Conservation (phyloP, 92 coral and sea anemone species). For the Micromussa lordhowensis region DNA sequence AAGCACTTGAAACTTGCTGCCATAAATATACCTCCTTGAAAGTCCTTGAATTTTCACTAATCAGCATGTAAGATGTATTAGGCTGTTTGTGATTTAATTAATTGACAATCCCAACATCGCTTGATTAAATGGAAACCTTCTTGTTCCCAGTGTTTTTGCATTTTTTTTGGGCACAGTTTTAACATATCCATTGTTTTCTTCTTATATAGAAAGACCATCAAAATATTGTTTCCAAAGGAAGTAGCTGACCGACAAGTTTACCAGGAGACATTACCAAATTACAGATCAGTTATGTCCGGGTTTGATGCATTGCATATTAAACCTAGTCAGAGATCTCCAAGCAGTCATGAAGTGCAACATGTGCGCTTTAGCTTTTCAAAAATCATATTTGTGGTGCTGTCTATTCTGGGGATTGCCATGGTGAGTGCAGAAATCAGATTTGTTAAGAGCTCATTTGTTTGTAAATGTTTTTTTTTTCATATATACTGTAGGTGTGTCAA, state of each 20-base stretch:
- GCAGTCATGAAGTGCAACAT: slow-evolving; percentile 23
- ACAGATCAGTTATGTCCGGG: slow-evolving; percentile 53
- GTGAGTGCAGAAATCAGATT: slow-evolving; percentile 45
- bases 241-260: slow-evolving; percentile 38
- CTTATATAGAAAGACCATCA: slow-evolving; percentile 80
- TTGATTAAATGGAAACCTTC: too few species aligned
- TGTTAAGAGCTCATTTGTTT: too few species aligned
- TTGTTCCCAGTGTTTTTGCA: too few species aligned
- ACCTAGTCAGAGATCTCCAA: neutral
- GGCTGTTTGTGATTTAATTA: too few species aligned
- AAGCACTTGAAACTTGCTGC: too few species aligned
- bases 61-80: too few species aligned
- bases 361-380: slow-evolving; percentile 34
- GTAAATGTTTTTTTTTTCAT: too few species aligned
- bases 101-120: too few species aligned
- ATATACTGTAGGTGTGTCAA: too few species aligned
- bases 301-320: slow-evolving; percentile 78
- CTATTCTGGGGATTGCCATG: slow-evolving; percentile 70
- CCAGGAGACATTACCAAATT: slow-evolving; percentile 43
- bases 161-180: too few species aligned
- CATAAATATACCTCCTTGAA: too few species aligned
- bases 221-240: slow-evolving; percentile 76
- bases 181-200: neutral
- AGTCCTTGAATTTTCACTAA: too few species aligned
- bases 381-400: slow-evolving; percentile 50